Conservation (phyloP, 1,140 invertebrate species). For the Procambarus clarkii region DNA sequence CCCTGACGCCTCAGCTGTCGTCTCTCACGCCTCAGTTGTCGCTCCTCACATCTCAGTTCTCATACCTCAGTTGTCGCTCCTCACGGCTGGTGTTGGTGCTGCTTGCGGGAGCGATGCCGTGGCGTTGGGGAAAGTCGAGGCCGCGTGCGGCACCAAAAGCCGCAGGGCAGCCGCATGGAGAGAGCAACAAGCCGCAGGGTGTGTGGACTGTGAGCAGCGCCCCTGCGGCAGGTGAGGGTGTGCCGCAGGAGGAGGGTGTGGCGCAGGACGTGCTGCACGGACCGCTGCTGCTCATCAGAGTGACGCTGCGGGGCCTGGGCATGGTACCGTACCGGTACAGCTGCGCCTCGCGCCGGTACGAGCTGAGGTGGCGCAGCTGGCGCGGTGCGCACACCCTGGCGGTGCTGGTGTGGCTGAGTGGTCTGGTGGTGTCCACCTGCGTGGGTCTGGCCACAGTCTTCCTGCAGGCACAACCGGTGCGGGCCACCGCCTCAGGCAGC, state of each 20-base stretch:
- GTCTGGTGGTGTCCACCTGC: constrained; percentile 11
- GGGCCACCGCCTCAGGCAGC: not conserved
- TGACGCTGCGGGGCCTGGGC: constrained; percentile 14
- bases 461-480: not conserved
- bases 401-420: constrained; percentile 11
- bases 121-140: not conserved
- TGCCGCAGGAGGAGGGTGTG: not conserved
- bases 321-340: constrained; percentile 24
- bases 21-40: too few species aligned
- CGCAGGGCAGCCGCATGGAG: not conserved
- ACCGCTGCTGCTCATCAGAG: not conserved
- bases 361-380: constrained; percentile 1
- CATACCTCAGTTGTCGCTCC: too few species aligned
- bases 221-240: too few species aligned
- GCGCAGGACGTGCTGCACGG: not conserved
- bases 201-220: not conserved
- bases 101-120: not conserved
- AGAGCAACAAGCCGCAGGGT: not conserved
- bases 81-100: not conserved
- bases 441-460: constrained; percentile 10
- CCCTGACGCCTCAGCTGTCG: too few species aligned
- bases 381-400: constrained; percentile 8
- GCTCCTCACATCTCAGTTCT: too few species aligned
- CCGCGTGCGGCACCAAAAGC: not conserved
- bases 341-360: not conserved